Evolutionary conservation across 2,797 vertebrate genomes (phyloP).

Genomic region (Phoxinus dragarum): DNA sequence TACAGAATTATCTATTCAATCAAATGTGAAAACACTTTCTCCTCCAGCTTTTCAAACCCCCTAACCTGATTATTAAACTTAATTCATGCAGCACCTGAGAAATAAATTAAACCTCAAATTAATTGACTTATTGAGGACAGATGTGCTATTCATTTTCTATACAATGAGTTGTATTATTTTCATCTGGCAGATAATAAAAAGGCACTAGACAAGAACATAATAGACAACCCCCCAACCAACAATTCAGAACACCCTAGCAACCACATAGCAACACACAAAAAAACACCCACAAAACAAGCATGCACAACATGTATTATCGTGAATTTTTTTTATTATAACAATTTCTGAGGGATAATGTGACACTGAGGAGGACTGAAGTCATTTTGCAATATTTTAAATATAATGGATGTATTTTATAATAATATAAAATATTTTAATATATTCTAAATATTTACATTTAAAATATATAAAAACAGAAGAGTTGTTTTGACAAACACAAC

Average conservation of each 20-base stretch:
- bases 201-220: not conserved
- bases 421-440: not conserved
- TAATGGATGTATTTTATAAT: not conserved
- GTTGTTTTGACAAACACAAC: not conserved
- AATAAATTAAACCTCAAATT: not conserved
- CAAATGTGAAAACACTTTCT: not conserved
- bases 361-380: not conserved
- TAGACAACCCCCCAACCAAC: not conserved
- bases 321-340: not conserved
- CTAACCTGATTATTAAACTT: not conserved
- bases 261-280: constrained; percentile 11
- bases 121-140: not conserved
- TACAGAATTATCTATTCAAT: not conserved
- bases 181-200: not conserved
- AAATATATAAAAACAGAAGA: not conserved
- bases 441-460: not conserved
- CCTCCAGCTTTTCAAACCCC: not conserved
- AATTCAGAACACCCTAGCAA: constrained; percentile 8
- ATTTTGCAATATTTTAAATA: not conserved
- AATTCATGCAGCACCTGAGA: not conserved
- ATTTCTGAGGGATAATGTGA: not conserved
- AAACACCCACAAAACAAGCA: not conserved
- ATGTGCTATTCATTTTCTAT: not conserved
- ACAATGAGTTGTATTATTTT: not conserved
- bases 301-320: not conserved